A percentile compares a stretch with the other conserved stretches of the same genome.
These are phyloP conservation scores for Mechanitis mazaeus DNA, from an alignment of 2,888 invertebrate genomes.

Conservation along the genomic window DNA sequence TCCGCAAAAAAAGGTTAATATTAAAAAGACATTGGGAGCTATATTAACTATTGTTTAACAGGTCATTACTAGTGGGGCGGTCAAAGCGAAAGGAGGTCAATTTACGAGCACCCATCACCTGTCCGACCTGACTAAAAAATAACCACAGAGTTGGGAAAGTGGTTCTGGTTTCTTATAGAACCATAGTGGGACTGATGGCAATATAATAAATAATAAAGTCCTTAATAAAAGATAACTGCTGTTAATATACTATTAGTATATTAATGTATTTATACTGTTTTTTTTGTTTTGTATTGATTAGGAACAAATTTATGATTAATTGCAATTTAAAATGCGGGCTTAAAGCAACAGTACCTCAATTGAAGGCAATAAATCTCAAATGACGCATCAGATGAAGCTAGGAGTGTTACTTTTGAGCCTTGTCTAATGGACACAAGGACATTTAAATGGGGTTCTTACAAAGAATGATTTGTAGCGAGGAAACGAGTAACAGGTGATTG, in stretches of 20 bases:
- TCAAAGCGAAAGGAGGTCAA: constrained; percentile 28
- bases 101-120: constrained; percentile 29
- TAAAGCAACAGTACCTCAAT: constrained; percentile 11
- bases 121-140: constrained; percentile 20
- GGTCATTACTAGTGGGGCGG: constrained; percentile 46
- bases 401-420: constrained; percentile 21
- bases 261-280: too few species aligned
- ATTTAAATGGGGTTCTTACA: constrained; percentile 20
- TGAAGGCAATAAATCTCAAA: constrained; percentile 17
- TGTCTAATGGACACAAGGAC: constrained; percentile 29
- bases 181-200: not conserved
- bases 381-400: constrained; percentile 14
- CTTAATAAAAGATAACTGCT: too few species aligned
- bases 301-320: constrained; percentile 10
- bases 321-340: constrained; percentile 13
- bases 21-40: constrained; percentile 59
- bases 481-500: constrained; percentile 52
- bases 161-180: not conserved
- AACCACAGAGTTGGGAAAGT: constrained; percentile 15
- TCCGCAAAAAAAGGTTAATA: constrained; percentile 44
- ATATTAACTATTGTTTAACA: constrained; percentile 64
- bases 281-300: constrained; percentile 4
- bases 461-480: constrained; percentile 36
- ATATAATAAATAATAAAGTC: too few species aligned
- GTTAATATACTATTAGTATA: not conserved